Percentiles rank a stretch among this genome's conserved stretches.
These are phyloP conservation scores for Chloebia gouldiae DNA, from an alignment of 2,113 vertebrate genomes.

Conservation along the genomic window DNA sequence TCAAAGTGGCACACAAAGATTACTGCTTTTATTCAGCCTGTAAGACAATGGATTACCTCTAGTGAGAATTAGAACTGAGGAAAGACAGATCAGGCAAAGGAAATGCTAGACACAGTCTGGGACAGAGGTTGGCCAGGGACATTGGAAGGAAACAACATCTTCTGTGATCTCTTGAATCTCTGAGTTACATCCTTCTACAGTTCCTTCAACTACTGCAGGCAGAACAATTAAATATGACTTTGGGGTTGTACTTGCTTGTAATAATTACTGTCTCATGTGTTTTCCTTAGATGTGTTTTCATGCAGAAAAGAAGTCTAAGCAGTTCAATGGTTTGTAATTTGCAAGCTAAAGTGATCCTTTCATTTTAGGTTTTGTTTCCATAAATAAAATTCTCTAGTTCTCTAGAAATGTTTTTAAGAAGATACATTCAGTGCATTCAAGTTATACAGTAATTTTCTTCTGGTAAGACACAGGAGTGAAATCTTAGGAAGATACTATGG, in stretches of 20 bases:
- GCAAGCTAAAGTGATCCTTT: not conserved
- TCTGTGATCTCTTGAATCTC: not conserved
- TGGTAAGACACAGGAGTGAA: not conserved
- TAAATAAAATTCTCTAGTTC: not conserved
- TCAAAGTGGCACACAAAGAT: not conserved
- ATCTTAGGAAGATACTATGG: not conserved
- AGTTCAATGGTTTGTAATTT: not conserved
- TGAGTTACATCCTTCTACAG: not conserved
- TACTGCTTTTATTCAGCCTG: not conserved
- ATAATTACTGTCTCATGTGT: not conserved
- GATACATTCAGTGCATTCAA: not conserved
- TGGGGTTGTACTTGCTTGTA: not conserved
- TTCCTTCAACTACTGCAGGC: not conserved
- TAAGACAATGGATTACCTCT: not conserved
- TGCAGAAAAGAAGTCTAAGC: not conserved
- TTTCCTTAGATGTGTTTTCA: not conserved
- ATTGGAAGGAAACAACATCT: not conserved
- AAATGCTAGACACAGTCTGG: not conserved
- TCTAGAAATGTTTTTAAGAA: not conserved
- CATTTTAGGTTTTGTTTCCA: not conserved
- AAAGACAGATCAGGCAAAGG: not conserved
- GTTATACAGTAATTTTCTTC: not conserved
- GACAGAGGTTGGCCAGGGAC: not conserved
- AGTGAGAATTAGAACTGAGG: not conserved
- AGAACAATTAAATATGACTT: not conserved